Evolutionary conservation across 2,797 vertebrate species (phyloP), one percentile per base, ranked within the genome.

Genomic region (Carcharodon carcharias): DNA sequence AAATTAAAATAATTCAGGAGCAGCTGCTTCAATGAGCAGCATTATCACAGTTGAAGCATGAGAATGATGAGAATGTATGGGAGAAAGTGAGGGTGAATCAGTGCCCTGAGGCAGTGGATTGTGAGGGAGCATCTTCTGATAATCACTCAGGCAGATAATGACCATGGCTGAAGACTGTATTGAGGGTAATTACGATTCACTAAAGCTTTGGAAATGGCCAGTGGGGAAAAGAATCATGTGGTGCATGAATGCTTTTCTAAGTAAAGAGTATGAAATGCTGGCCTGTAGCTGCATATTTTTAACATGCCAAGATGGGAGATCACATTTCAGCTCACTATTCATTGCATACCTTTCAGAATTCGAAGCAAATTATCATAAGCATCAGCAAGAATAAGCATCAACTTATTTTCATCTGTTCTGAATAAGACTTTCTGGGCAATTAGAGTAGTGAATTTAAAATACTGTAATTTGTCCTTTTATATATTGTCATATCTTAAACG

Each of bases 241-340:
- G 67, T 11, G 7, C 82, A 35, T 96, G 96, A 96, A 96, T 95
- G 96, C 96, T 96, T 96, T 96, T 96, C 61, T 28, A 69, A 94
- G 58, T 95, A 67, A 31, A 96, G 96, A 96, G 92, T 95, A 95
- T 77, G 71, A 77, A 95, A 69, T 58, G 31, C n/a, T 95, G 94
- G 94, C 50, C 31, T 95, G 94, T 95, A 95, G 54, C 69, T 58
- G 94, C 94, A 95, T 95, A 95, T 71, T 77, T 73, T 95, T 95
- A 95, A 95, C 94, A 56, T 95, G 94, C 94, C 94, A 95, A 95
- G 69, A 77, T 54, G 2, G 45, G 69, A 54, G 94, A 95, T 95
- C 94, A 77, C 94, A 95, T 95, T 95, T 95, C 94, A 77, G 69
- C 67, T 77, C 50, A 58, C 67, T 73, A 56, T 95, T 95, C 94